phyloP scores from a whole-genome alignment of 2,888 invertebrate genomes.

The Aporophyla lueneburgensis region DNA sequence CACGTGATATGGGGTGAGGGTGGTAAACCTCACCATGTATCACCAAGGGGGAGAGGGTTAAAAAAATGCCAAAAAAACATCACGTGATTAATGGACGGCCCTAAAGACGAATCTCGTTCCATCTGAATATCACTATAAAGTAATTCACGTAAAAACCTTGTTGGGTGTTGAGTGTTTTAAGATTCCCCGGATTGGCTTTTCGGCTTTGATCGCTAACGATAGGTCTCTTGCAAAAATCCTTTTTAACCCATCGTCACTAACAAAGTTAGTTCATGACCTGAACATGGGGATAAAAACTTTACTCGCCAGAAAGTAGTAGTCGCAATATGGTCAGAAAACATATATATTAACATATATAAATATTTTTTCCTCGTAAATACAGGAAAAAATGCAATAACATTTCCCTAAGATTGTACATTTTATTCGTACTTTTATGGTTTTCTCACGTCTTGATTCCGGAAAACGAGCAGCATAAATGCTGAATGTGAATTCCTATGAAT shows the following conservation, averaged over 20 bases:
- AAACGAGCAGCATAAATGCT: slow-evolving; percentile 38
- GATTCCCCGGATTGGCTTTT: background rate
- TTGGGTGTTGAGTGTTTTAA: background rate
- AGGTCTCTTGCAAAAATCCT: background rate
- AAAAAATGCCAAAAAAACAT: too few relatives aligned
- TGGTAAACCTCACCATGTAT: too few relatives aligned
- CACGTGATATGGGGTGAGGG: too few relatives aligned
- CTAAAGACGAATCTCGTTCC: too few relatives aligned
- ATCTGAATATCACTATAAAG: background rate
- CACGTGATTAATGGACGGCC: too few relatives aligned
- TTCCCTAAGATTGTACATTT: slow-evolving; percentile 29
- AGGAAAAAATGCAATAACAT: slow-evolving; percentile 24
- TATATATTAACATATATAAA: too few relatives aligned
- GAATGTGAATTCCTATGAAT: slow-evolving; percentile 40
- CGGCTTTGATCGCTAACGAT: background rate
- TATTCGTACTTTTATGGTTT: slow-evolving; percentile 41
- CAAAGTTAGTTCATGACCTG: background rate
- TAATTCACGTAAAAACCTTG: background rate
- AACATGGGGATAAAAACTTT: background rate
- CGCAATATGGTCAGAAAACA: background rate
- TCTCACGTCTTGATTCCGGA: slow-evolving; percentile 30
- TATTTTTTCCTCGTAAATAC: slow-evolving; percentile 19
- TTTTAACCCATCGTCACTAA: background rate
- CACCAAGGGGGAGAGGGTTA: too few relatives aligned
- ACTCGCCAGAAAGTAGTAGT: background rate